phyloP scores from a whole-genome alignment of 2,888 invertebrate species.

The Parascotia fuliginaria region DNA sequence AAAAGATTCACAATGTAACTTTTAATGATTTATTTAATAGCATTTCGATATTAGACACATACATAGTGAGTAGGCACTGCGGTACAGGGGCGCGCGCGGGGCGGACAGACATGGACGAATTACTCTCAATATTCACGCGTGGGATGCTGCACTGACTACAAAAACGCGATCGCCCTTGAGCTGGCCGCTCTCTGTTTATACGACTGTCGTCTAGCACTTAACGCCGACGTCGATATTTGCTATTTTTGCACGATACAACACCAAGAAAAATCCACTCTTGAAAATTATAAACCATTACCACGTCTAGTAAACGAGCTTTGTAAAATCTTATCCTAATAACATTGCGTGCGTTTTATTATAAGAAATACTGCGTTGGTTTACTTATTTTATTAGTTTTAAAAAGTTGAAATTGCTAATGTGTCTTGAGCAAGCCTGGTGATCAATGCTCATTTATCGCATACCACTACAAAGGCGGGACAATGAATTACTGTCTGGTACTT shows the following conservation, averaged over 20 bases:
- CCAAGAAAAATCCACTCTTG: constrained; percentile 55
- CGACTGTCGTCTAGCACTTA: constrained; percentile 84
- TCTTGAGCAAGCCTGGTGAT: too few relatives aligned
- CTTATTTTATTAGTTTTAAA: too few relatives aligned
- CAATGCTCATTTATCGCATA: too few relatives aligned
- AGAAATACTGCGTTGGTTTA: background rate
- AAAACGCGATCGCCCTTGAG: constrained; percentile 73
- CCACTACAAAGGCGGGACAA: too few relatives aligned
- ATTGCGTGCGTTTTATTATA: constrained; percentile 10
- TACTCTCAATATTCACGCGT: constrained; percentile 41
- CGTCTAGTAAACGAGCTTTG: constrained; percentile 32
- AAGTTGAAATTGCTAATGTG: too few relatives aligned
- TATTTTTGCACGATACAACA: constrained; percentile 76
- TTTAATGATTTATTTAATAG: constrained; percentile 1
- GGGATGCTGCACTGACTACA: constrained; percentile 61
- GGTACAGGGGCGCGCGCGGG: constrained; percentile 18
- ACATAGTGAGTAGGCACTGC: background rate
- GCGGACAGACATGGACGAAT: constrained; percentile 39
- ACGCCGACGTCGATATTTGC: constrained; percentile 75
- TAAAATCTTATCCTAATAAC: constrained; percentile 11
- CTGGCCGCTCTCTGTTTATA: constrained; percentile 72
- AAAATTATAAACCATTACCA: constrained; percentile 50
- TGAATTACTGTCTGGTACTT: too few relatives aligned
- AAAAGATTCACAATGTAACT: constrained; percentile 2
- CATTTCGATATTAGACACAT: constrained; percentile 4